Evolutionary conservation across 2,113 vertebrate genomes (phyloP).

Genomic region (Origma solitaria): DNA sequence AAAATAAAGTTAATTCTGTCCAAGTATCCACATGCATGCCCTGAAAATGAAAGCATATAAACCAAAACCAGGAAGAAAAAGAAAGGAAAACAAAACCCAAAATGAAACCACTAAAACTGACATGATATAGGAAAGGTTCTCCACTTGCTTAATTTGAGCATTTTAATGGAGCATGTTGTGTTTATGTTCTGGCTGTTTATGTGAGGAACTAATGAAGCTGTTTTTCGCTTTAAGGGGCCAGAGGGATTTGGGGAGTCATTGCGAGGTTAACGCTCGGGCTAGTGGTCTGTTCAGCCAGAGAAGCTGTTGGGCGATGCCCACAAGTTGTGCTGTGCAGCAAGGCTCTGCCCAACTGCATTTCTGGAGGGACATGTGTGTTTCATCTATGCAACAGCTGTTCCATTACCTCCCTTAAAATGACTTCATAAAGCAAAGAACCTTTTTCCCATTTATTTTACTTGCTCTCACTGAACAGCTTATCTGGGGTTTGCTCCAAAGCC

Average conservation of each 20-base stretch:
- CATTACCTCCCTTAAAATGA: conserved; percentile 32
- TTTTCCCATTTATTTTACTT: conserved; percentile 36
- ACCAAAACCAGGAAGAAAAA: accelerated
- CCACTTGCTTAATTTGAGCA: conserved; percentile 7
- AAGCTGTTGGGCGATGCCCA: background rate
- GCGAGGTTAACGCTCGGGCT: background rate
- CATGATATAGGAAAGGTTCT: background rate
- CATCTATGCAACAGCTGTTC: conserved; percentile 49
- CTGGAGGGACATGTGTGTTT: background rate
- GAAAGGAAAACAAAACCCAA: background rate
- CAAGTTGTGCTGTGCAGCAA: background rate
- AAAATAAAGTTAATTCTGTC: background rate
- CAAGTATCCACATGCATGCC: background rate
- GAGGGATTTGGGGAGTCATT: background rate
- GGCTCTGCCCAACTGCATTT: background rate
- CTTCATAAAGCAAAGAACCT: conserved; percentile 49
- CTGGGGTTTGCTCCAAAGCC: conserved; percentile 1
- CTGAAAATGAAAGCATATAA: background rate
- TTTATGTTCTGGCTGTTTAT: conserved; percentile 39
- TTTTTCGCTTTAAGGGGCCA: background rate
- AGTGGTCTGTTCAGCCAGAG: background rate
- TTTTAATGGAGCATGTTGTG: conserved; percentile 45
- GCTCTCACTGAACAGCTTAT: background rate
- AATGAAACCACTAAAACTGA: background rate
- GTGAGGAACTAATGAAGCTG: conserved; percentile 22